Evolutionary conservation across 2,888 invertebrate genomes (phyloP), one percentile per base, ranked within the genome.

Genomic region (Macropis europaea): DNA sequence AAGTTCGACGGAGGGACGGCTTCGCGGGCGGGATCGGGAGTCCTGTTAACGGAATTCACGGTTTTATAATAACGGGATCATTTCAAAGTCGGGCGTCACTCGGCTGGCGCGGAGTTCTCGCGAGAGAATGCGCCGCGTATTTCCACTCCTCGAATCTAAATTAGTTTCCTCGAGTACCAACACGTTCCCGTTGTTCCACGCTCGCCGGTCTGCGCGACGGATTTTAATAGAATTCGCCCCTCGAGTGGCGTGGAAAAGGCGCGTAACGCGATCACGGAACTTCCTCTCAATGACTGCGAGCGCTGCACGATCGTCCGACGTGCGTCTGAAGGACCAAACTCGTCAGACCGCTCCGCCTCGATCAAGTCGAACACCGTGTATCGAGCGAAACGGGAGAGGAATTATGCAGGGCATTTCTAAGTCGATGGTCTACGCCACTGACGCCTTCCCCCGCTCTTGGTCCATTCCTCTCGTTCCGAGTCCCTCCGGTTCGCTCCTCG

Each of bases 141-240:
- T 68, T 53, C 54, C 54, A 50, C 11, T 54, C 24, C 43, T 60
- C 50, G 69, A 68, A 71, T 69, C 54, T 54, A 71, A 68, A 68
- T 71, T 56, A 61, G 69, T 68, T 71, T 71, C 45, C 60, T 34
- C 36, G 52, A 56, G 54, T 38, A 43, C 50, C 38, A 50, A 71
- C 54, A 34, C 54, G 54, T 60, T 53, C 40, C 19, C 43, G 26
- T 40, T 56, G 26, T 34, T 28, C 28, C 54, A 13, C 15, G 22
- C 24, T 11, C 22, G 15, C 26, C 36, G 17, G 26, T 63, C 50
- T 28, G 50, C 48, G 42, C 36, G 54, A 30, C 11, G 48, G 54
- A 42, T 68, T 71, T 71, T 61, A 61, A 60, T 68, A 71, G 60
- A 69, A 45, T 60, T 42, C 66, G 3, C 3, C 15, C 36, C 26